These are phyloP conservation scores for Bemisia tabaci DNA, from an alignment of 1,140 invertebrate genomes.

Conservation along the genomic window DNA sequence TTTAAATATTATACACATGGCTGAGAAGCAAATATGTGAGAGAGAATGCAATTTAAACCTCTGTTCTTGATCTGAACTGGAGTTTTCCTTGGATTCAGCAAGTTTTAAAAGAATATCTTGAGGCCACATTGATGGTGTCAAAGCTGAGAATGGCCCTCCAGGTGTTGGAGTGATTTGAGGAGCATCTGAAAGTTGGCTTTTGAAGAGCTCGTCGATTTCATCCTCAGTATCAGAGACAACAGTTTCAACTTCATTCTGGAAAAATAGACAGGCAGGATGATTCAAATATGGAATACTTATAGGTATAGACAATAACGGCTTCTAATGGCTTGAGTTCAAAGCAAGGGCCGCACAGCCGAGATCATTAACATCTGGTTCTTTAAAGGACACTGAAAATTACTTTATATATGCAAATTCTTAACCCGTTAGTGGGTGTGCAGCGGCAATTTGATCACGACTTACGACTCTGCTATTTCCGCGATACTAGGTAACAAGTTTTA, in stretches of 20 bases:
- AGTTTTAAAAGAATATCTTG: constrained; percentile 79
- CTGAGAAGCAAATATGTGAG: no score
- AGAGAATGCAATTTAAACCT: no score
- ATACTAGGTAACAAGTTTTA: no score
- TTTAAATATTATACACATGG: no score
- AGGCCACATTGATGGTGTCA: constrained; percentile 93
- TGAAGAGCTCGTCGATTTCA: constrained; percentile 42
- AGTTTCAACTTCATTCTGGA: constrained; percentile 62
- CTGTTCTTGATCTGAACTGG: constrained; percentile 47
- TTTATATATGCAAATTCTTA: no score
- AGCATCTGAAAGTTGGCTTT: constrained; percentile 30
- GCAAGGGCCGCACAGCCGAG: no score
- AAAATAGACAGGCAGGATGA: constrained; percentile 38
- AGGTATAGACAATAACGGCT: background rate
- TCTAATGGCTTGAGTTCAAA: constrained; percentile 4
- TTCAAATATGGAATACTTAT: constrained; percentile 13
- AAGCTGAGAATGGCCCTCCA: constrained; percentile 71
- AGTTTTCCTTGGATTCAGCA: constrained; percentile 50
- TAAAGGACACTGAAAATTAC: no score
- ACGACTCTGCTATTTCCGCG: no score
- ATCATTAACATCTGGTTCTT: background rate
- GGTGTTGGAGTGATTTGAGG: constrained; percentile 41
- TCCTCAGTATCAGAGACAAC: constrained; percentile 36
- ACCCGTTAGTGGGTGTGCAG: no score
- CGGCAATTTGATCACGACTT: no score